These are phyloP conservation scores for Margarornis squamiger DNA, from an alignment of 2,797 vertebrate genomes.

Conservation along the genomic window DNA sequence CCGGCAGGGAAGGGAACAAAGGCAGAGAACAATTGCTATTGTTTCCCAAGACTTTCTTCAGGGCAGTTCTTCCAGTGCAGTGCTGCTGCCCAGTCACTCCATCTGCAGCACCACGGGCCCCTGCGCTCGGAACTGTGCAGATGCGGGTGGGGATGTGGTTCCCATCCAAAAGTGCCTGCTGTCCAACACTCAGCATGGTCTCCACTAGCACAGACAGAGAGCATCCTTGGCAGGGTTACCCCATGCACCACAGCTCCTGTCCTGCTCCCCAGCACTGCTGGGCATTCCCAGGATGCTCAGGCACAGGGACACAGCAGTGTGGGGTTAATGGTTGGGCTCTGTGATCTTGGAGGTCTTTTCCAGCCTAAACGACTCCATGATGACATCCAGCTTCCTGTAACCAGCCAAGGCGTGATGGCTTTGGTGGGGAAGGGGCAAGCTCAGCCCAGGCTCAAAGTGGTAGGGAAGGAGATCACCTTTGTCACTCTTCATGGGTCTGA, in stretches of 20 bases:
- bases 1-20: conserved; percentile 30
- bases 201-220: accelerated
- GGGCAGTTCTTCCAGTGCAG: neutral
- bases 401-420: accelerated
- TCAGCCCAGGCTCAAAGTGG: neutral
- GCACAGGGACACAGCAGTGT: neutral
- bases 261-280: accelerated
- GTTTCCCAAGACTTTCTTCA: conserved; percentile 12
- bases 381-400: neutral
- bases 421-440: accelerated
- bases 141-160: accelerated
- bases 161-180: neutral
- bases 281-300: neutral
- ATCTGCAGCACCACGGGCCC: accelerated
- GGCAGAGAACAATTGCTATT: conserved; percentile 61
- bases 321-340: neutral
- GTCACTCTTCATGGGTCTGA: neutral
- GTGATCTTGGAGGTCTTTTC: neutral
- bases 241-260: neutral
- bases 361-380: accelerated
- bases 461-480: neutral
- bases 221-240: accelerated
- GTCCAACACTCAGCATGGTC: neutral
- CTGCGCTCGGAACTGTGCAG: accelerated
- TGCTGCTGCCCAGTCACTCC: neutral